Conservation (phyloP, 1,140 invertebrate species). For the Neocloeon triangulifer region DNA sequence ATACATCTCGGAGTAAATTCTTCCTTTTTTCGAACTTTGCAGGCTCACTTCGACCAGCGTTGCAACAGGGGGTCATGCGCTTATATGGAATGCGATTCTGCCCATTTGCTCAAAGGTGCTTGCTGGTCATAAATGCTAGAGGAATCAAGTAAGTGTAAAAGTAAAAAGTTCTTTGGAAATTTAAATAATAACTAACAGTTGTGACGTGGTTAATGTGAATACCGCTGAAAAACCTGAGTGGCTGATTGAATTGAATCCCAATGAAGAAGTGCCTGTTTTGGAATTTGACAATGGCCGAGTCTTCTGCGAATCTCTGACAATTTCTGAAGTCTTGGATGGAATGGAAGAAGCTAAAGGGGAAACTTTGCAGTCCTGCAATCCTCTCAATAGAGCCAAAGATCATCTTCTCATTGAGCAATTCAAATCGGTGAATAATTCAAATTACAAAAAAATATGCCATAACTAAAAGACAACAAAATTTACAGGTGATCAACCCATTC, state of each 20-base stretch:
- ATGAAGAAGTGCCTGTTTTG: slow-evolving; percentile 61
- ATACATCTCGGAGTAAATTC: no score
- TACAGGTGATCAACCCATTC: no score
- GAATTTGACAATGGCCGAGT: slow-evolving; percentile 39
- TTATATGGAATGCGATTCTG: slow-evolving; percentile 79
- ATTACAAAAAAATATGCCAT: no score
- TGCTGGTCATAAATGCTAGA: slow-evolving; percentile 66
- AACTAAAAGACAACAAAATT: no score
- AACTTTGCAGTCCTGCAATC: slow-evolving; percentile 44
- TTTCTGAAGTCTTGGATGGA: slow-evolving; percentile 68
- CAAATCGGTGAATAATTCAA: slow-evolving; percentile 20
- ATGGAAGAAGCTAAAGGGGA: slow-evolving; percentile 39
- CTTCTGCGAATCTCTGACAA: slow-evolving; percentile 59
- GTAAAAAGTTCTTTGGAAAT: no score
- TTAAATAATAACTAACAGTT: slow-evolving; percentile 33
- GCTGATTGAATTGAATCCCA: slow-evolving; percentile 41
- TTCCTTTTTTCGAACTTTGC: no score
- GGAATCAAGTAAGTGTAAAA: no score
- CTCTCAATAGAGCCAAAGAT: slow-evolving; percentile 52
- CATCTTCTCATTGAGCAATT: slow-evolving; percentile 54
- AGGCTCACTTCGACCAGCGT: slow-evolving; percentile 32
- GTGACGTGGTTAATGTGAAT: slow-evolving; percentile 67
- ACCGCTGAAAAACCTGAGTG: slow-evolving; percentile 67
- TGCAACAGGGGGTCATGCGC: slow-evolving; percentile 38
- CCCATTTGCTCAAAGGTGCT: slow-evolving; percentile 65